These are phyloP conservation scores for Orycteropus afer DNA, from an alignment of 2,113 vertebrate genomes.

Conservation along the genomic window DNA sequence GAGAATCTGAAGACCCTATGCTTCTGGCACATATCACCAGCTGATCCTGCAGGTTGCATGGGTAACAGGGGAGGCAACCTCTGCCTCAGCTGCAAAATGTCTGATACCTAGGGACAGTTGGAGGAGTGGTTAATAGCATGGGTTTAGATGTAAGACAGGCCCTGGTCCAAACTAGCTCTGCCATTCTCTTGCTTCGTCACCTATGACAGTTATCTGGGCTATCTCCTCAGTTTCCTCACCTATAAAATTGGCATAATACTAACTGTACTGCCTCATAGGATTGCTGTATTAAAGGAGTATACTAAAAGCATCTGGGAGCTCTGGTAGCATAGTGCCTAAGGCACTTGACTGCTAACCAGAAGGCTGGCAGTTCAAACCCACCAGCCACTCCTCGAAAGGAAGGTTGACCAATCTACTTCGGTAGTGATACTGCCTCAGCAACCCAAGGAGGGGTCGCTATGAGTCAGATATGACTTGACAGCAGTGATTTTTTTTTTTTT, in stretches of 20 bases:
- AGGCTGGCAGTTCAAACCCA: too few relatives aligned
- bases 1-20: not conserved
- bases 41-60: accelerated
- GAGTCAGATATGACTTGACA: too few relatives aligned
- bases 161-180: not conserved
- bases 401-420: too few relatives aligned
- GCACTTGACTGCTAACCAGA: not conserved
- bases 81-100: not conserved
- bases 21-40: too few relatives aligned
- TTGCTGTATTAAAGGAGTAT: not conserved
- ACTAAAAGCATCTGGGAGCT: not conserved
- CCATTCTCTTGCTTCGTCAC: not conserved
- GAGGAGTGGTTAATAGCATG: not conserved
- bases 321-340: not conserved
- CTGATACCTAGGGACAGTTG: not conserved
- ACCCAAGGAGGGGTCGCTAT: too few relatives aligned
- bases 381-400: too few relatives aligned
- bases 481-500: too few relatives aligned
- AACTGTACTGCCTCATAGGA: not conserved
- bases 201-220: not conserved
- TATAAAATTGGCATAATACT: not conserved
- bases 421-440: too few relatives aligned
- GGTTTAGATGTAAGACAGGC: not conserved
- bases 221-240: not conserved
- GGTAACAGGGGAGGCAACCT: not conserved